Percentiles rank a stretch among this genome's conserved stretches.
phyloP scores from a whole-genome alignment of 2,113 vertebrate species.

The Dasyurus viverrinus region DNA sequence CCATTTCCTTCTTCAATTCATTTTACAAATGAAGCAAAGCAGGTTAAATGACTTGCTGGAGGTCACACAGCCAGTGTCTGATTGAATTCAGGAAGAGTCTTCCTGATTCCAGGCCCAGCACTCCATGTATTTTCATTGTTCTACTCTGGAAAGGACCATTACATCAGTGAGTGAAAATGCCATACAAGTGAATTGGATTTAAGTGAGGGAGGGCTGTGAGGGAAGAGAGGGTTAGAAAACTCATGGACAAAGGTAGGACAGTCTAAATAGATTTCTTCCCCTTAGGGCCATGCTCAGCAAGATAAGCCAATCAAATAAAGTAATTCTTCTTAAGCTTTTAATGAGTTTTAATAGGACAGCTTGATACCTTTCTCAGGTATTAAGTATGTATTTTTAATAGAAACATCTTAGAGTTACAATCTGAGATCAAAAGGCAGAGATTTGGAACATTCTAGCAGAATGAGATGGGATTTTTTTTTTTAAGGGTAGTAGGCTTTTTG shows the following conservation, averaged over 20 bases:
- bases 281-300: not conserved
- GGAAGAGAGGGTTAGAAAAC: not conserved
- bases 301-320: not conserved
- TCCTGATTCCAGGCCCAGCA: not conserved
- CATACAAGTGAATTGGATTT: no score
- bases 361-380: not conserved
- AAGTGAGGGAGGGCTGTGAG: not conserved
- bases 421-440: slow-evolving; percentile 18
- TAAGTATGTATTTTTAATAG: not conserved
- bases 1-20: not conserved
- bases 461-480: slow-evolving; percentile 16
- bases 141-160: no score
- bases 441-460: not conserved
- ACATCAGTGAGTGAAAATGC: no score
- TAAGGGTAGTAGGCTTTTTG: not conserved
- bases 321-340: not conserved
- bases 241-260: not conserved
- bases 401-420: slow-evolving; percentile 1
- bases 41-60: not conserved
- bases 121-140: not conserved
- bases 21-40: not conserved
- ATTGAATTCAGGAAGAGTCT: not conserved
- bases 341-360: not conserved
- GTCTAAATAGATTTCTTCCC: not conserved
- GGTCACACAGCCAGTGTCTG: not conserved